Evolutionary conservation across 2,113 vertebrate genomes (phyloP), one percentile per base, ranked within the genome.

Genomic region (Cyanocitta stelleri): DNA sequence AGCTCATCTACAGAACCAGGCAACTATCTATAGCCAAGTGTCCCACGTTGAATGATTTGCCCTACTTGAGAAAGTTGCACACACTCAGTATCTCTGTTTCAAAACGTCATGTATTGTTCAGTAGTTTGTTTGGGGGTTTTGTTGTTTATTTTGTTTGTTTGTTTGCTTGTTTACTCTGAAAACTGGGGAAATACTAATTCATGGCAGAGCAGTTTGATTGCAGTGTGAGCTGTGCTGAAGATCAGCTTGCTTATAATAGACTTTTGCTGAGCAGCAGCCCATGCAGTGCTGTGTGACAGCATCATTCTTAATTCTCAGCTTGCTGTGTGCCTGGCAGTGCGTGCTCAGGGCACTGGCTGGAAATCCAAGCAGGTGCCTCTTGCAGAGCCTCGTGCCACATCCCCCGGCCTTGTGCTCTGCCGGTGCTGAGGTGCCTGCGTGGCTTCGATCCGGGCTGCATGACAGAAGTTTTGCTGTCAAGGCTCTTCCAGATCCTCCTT

Each of bases 331-430:
- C 64, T 62, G 76, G 43, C 0, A 0, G 29, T 7, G 29, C 0
- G 0, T 51, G 58, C 85, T 76, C 1, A 0, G 39, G 73, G 86
- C 33, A 2, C 68, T 29, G 24, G 24, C 73, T 79, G 69, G 29
- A 13, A 33, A 17, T 78, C 49, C 33, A 19, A 15, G 52, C 0
- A 41, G 63, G 24, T 35, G 71, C 32, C 39, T 73, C 33, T 59
- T 4, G 22, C 0, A 4, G 39, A 82, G 51, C 51, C 51, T 23
- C 0, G 1, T 0, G 0, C 66, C 52, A 35, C 30, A 1, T 4
- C 3, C 17, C 51, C 59, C 1, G 3, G 5, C 7, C 4, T 8
- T 5, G n/a, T 52, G 49, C 52, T 33, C 63, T 16, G 10, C 11
- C 6, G 0, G 23, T 26, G 29, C 61, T 18, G 11, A 71, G 46